phyloP scores from a whole-genome alignment of 2,113 vertebrate species.

The Colius striatus region DNA sequence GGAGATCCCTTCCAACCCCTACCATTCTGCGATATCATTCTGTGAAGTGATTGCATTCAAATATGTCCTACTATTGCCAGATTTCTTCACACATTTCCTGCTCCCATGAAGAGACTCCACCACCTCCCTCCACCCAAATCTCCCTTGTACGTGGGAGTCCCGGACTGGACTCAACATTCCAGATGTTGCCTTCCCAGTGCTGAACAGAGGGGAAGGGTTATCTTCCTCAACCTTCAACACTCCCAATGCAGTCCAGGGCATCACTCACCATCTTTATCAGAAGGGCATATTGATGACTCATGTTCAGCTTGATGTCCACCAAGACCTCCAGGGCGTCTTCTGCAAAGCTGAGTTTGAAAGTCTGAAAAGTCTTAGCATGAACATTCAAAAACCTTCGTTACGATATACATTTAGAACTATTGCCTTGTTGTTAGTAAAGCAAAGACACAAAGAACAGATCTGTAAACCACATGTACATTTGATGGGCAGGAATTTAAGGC shows the following conservation, averaged over 20 bases:
- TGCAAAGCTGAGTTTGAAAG: background rate
- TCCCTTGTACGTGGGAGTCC: background rate
- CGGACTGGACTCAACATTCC: background rate
- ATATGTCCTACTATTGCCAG: background rate
- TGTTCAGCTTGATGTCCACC: background rate
- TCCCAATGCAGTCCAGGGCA: background rate
- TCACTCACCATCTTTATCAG: background rate
- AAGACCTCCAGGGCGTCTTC: background rate
- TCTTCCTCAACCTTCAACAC: background rate
- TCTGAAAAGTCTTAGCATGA: background rate
- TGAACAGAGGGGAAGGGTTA: background rate
- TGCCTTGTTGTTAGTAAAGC: background rate
- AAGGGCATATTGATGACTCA: rapidly evolving
- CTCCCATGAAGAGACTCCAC: background rate
- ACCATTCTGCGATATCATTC: too few relatives aligned
- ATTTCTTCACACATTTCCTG: background rate
- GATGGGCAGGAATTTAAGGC: background rate
- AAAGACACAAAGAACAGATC: background rate
- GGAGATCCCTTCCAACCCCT: too few relatives aligned
- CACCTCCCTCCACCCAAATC: rapidly evolving
- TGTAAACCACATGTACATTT: background rate
- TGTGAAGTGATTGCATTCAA: background rate
- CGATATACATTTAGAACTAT: background rate
- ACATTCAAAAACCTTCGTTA: background rate
- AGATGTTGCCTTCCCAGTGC: background rate